These are phyloP conservation scores for Cremastinae sp. DNA, from an alignment of 2,888 invertebrate species.

Conservation along the genomic window DNA sequence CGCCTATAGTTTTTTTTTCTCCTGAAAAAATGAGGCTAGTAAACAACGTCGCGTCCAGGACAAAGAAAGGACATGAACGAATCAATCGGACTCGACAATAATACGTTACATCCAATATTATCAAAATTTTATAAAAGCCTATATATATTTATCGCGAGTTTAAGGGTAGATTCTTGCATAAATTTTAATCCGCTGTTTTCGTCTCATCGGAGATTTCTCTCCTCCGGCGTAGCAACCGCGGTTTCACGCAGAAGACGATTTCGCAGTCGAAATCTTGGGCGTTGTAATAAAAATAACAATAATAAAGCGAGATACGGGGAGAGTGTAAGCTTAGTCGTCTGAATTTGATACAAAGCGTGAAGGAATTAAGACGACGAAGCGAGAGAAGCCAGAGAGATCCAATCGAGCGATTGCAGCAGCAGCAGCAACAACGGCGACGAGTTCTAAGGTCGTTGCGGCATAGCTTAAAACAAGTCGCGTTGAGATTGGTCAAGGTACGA, in stretches of 20 bases:
- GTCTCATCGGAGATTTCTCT: too few species aligned
- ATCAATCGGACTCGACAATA: too few species aligned
- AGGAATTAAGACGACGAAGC: constrained; percentile 7
- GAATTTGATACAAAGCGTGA: constrained; percentile 19
- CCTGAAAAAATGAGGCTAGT: too few species aligned
- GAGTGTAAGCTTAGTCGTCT: not conserved
- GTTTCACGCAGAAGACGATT: not conserved
- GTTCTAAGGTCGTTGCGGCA: constrained; percentile 76
- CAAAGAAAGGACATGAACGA: too few species aligned
- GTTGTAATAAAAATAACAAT: constrained; percentile 2
- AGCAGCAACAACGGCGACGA: constrained; percentile 64
- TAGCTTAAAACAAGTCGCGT: constrained; percentile 79
- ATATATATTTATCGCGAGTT: too few species aligned
- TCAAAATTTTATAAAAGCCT: too few species aligned
- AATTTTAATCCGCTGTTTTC: too few species aligned
- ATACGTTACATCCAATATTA: too few species aligned
- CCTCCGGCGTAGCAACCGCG: too few species aligned
- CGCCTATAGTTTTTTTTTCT: too few species aligned
- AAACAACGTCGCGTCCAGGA: too few species aligned
- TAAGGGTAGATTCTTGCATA: too few species aligned
- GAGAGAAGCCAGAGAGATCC: constrained; percentile 29
- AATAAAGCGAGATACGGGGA: not conserved
- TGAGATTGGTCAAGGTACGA: constrained; percentile 80
- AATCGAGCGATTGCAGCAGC: constrained; percentile 45
- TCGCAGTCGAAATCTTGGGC: constrained; percentile 5